Evolutionary conservation across 2,888 invertebrate genomes (phyloP), one percentile per base, ranked within the genome.

Genomic region (Dorcus hopei): DNA sequence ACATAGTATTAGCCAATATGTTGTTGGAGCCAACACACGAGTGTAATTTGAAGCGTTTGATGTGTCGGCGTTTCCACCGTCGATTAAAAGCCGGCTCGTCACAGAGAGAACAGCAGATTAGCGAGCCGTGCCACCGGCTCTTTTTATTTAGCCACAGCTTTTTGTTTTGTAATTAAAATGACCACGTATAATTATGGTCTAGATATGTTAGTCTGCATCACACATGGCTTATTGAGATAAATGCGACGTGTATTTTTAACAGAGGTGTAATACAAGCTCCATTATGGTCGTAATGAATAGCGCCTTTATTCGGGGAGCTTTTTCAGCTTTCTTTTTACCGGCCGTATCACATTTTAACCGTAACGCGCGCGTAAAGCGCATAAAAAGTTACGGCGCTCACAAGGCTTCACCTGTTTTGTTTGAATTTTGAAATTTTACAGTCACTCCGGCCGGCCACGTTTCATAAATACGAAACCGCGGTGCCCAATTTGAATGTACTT

Each of bases 161-260:
- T 71, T 71, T 70, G 70, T 70, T 68, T 63, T 63, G 61, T 70
- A 72, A 72, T 72, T 72, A 71, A 70, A 72, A 70, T 66, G 68
- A 66, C 70, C 70, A 70, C 69, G 70, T 72, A 68, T 69, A 71
- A 72, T 72, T 72, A 70, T 66, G 67, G 65, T 60, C 54, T 64
- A 67, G 66, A 64, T 66, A 67, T 64, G 67, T 65, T 61, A 55
- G 63, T 61, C 52, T 58, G 54, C 61, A 61, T 57, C 63, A 65
- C 65, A 65, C 61, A 66, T 65, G 68, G 67, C 65, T 66, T 66
- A 68, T 64, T 61, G 67, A 69, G 68, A 70, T 68, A 68, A 69
- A 68, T 64, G 65, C 66, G 63, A 62, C 58, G 65, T 67, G 66
- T 65, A 66, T 68, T 70, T 65, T 68, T 68, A 64, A 64, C 49